Base-by-base conservation (phyloP, 2,113 vertebrate genomes). In the Coracopsis vasa region DNA sequence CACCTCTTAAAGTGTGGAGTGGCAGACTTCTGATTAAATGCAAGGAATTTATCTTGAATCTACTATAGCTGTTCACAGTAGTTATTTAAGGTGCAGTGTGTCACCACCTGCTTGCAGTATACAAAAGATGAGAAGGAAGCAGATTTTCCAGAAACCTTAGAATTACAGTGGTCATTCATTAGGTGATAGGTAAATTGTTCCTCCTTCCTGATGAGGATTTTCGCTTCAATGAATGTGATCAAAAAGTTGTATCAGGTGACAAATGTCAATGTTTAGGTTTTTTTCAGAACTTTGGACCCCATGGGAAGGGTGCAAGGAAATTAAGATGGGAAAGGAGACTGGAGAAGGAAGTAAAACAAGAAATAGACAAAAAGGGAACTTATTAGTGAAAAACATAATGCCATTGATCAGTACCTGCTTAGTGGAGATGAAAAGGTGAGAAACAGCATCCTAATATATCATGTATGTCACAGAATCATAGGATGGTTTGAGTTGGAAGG, bases 361-460 rank as follows among this genome's bases (percentile, higher is more conserved):
- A 97, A 91, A 95, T 77, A 27, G 91, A 92, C 77, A 93, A 50
- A 81, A 37, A 78, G 91, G 61, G 64, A 95, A 41, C 81, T 97
- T 58, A 73, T 88, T 31, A 84, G 70, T 65, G 95, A 97, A 88
- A 98, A 98, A 41, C 90, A 67, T 73, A 97, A 97, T 88, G 70
- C 88, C 33, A 95, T 97, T 51, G 93, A 97, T 78, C 97, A 97
- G 72, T 98, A 97, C 73, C 85, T 97, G 31, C 94, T 98, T 42
- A 98, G 95, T 83, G 96, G 95, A 88, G 92, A 98, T 85, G 88
- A 98, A 93, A 97, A 97, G 89, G 96, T 98, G 71, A 91, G 78
- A 89, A 93, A 73, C 15, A 93, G 18, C 41, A 53, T 51, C 17
- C 23, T 58, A 50, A 37, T 44, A 9, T 31, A 56, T 64, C 19